These are phyloP conservation scores for Sander vitreus DNA, from an alignment of 2,113 vertebrate genomes.

Conservation along the genomic window DNA sequence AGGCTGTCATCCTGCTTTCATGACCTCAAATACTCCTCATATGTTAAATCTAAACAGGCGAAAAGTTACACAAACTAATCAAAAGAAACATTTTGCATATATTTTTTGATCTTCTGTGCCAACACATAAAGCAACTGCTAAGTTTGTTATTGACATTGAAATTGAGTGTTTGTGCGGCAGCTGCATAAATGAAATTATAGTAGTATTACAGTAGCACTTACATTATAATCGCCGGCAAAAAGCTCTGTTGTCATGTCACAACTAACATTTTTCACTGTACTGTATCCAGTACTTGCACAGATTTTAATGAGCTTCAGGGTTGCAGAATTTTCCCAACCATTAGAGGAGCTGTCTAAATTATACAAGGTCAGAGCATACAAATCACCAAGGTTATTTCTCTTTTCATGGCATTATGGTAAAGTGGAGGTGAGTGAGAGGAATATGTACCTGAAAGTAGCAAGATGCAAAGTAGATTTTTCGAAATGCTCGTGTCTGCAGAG, in stretches of 20 bases:
- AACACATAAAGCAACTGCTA: not conserved
- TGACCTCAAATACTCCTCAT: too few species aligned
- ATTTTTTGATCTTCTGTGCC: constrained; percentile 1
- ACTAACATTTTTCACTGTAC: constrained; percentile 4
- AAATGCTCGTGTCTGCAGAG: constrained; percentile 22
- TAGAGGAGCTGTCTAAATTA: constrained; percentile 24
- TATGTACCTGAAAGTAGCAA: not conserved
- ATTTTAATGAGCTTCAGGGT: constrained; percentile 45
- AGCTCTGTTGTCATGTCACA: not conserved
- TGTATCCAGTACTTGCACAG: constrained; percentile 2
- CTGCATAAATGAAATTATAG: constrained; percentile 16
- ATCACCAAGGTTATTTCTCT: not conserved
- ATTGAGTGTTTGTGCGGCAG: not conserved
- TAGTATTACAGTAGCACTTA: not conserved
- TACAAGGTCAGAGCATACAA: constrained; percentile 45
- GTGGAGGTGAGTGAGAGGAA: not conserved
- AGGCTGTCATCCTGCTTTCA: not conserved
- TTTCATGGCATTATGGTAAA: constrained; percentile 27
- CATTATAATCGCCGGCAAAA: not conserved
- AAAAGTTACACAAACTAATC: constrained; percentile 28
- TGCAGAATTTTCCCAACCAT: constrained; percentile 17
- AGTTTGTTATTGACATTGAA: not conserved
- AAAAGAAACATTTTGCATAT: not conserved
- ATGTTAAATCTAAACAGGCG: not conserved
- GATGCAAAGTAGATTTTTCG: constrained; percentile 6